These are phyloP conservation scores for Vollenhovia emeryi DNA, from an alignment of 1,140 invertebrate genomes.

Conservation along the genomic window DNA sequence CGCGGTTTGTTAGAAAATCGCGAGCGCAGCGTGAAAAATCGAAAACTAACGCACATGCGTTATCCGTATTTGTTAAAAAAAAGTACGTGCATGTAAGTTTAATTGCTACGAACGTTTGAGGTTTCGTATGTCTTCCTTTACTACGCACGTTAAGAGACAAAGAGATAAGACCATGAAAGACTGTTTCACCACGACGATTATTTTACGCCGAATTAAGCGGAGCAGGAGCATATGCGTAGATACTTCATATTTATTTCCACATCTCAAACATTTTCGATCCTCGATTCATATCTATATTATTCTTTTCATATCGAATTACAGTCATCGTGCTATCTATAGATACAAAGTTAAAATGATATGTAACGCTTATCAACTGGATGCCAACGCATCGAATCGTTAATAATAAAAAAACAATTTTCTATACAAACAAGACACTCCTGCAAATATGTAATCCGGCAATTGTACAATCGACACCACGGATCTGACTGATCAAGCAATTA, in stretches of 20 bases:
- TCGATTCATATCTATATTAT: not conserved
- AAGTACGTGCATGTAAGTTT: not conserved
- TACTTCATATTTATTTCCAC: not conserved
- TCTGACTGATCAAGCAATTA: not conserved
- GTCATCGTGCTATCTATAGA: not conserved
- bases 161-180: not conserved
- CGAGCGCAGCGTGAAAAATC: not conserved
- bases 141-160: not conserved
- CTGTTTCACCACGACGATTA: not conserved
- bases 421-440: not conserved
- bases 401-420: not conserved
- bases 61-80: not conserved
- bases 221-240: not conserved
- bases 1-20: not conserved
- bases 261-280: not conserved
- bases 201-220: not conserved
- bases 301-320: not conserved
- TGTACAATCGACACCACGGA: too few species aligned
- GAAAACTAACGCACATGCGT: not conserved
- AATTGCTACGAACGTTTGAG: not conserved
- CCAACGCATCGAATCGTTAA: not conserved
- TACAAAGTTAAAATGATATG: not conserved
- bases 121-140: not conserved
- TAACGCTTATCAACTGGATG: not conserved
- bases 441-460: too few species aligned